Base-by-base conservation (phyloP, 1,140 invertebrate species). In the Atopsyche davidsoni region DNA sequence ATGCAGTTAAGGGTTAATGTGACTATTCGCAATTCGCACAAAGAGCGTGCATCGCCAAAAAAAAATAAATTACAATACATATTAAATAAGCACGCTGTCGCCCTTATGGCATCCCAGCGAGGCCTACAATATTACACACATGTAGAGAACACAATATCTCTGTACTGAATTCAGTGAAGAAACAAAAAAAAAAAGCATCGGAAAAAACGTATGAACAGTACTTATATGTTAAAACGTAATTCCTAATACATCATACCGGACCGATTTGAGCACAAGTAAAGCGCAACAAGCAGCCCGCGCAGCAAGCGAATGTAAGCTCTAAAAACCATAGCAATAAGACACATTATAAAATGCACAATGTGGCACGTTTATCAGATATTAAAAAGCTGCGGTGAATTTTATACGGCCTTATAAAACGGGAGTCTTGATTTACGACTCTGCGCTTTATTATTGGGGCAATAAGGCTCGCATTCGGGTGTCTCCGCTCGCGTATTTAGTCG, bases 231-330 rank as follows among this genome's bases (percentile, higher is more conserved):
- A 6, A 39, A 49, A 45, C 49, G 41, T 51, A 51, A 51, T 51
- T 51, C 49, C 41, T 45, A 51, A 44, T 45, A 51, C 49, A 51
- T 51, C 49, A 51, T 38, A 51, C 24, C 23, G 42, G 34, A 10
- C 25, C 14, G 35, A 39, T 21, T 39, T 21, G 17, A 39, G 10
- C 19, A 17, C 16, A 39, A 39, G 10, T 39, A 17, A 39, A 39
- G 4, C 36, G 36, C 17, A 39, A 16, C n/a, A n/a, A n/a, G n/a
- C n/a, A n/a, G n/a, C n/a, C n/a, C n/a, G n/a, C n/a, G n/a, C n/a
- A n/a, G n/a, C n/a, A n/a, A n/a, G n/a, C n/a, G n/a, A n/a, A n/a
- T n/a, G n/a, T n/a, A n/a, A n/a, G n/a, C n/a, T n/a, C n/a, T n/a
- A n/a, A n/a, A n/a, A n/a, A n/a, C n/a, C n/a, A n/a, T n/a, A n/a